Evolutionary conservation across 1,140 invertebrate species (phyloP).

Genomic region (Agrilus planipennis): DNA sequence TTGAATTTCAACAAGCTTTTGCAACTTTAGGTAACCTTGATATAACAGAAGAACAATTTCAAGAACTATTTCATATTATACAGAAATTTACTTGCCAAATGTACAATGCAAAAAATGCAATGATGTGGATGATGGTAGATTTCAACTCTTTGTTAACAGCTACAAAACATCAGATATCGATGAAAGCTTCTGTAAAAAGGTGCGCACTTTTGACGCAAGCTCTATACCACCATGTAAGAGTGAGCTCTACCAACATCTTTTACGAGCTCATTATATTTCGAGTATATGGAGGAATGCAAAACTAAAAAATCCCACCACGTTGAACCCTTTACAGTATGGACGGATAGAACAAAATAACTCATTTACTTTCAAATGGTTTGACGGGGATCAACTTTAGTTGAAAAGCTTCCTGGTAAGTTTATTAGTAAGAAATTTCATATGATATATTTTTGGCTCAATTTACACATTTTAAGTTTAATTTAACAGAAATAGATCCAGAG

Average conservation of each 20-base stretch:
- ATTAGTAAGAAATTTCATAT: not conserved
- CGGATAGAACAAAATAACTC: not conserved
- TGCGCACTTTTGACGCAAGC: not conserved
- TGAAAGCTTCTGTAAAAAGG: not conserved
- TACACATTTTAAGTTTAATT: not conserved
- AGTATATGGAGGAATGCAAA: slow-evolving; percentile 2
- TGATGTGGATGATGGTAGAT: slow-evolving; percentile 12
- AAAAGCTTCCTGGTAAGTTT: not conserved
- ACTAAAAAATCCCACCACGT: not conserved
- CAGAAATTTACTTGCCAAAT: slow-evolving; percentile 9
- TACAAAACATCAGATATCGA: slow-evolving; percentile 15
- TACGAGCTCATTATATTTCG: not conserved
- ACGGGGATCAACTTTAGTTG: not conserved
- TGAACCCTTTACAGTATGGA: not conserved
- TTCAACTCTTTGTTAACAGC: slow-evolving; percentile 13
- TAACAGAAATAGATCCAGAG: not conserved
- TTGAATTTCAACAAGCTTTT: slow-evolving; percentile 15
- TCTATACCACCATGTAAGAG: slow-evolving; percentile 17
- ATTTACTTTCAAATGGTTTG: not conserved
- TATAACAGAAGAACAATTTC: not conserved
- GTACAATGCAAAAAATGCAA: slow-evolving; percentile 10
- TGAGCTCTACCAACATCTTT: slow-evolving; percentile 19
- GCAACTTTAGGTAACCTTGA: not conserved
- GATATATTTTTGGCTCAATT: not conserved
- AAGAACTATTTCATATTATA: not conserved